Base-by-base conservation (phyloP, 2,113 vertebrate genomes). In the Aspiorhynchus laticeps region DNA sequence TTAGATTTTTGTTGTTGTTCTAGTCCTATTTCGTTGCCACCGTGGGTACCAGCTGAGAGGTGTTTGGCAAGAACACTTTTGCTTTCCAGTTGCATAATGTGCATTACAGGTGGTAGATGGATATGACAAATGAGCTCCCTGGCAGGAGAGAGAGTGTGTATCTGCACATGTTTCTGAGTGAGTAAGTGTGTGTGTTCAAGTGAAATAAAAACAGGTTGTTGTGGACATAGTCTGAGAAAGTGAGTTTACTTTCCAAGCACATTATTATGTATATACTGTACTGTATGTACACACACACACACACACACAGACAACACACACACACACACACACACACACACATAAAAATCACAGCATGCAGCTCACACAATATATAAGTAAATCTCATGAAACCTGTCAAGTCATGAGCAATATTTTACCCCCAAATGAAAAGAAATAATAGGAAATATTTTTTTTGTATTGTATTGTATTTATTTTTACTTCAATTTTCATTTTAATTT, bases 31-130 rank as follows among this genome's bases (percentile, higher is more conserved):
- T 67, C 17, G 8, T 83, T 67, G 85, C 59, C 53, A n/a, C 38
- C 12, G 41, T 73, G 21, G 76, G 26, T 86, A 74, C 83, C 88
- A 89, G 86, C 80, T 51, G 67, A 81, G 63, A 80, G 84, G 53
- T 85, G 81, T 86, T 88, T 90, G 87, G 89, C 89, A 85, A 82
- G 28, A 86, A 63, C 53, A 31, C 80, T 43, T 71, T 82, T 76
- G 41, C 71, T 82, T 33, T 80, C 61, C 83, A 21, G 75, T 80
- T 71, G 73, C 67, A 85, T 36, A 80, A 74, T 51, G 85, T 75
- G 85, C 74, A 88, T 85, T 86, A 87, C 87, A 89, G 85, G 88
- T 89, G 87, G 85, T 87, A 85, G 88, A 88, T 88, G 86, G 84
- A 82, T 88, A 69, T 88, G 84, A 91, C 75, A 87, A 88, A 90